These are phyloP conservation scores for Byasa hedistus DNA, from an alignment of 2,888 invertebrate genomes.

Conservation along the genomic window DNA sequence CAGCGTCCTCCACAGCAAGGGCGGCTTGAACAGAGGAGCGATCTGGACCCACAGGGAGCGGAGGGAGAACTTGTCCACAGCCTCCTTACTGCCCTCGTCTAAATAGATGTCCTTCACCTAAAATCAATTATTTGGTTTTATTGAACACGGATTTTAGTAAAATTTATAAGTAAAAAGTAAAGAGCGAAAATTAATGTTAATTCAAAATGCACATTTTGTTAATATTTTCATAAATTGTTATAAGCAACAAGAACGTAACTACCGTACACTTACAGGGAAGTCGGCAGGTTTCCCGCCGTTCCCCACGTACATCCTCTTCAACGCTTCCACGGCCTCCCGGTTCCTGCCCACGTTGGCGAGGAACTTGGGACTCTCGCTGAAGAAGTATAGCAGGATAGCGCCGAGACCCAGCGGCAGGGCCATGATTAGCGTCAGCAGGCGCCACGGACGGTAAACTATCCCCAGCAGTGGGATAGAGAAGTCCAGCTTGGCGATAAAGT, in stretches of 20 bases:
- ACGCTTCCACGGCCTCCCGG: conserved; percentile 81
- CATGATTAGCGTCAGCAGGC: conserved; percentile 68
- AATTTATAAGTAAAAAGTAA: too few species aligned
- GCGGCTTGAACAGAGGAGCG: conserved; percentile 75
- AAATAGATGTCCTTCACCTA: conserved; percentile 57
- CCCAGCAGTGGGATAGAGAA: conserved; percentile 56
- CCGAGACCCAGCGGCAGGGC: conserved; percentile 82
- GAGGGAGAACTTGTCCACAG: conserved; percentile 60
- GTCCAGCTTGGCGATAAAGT: conserved; percentile 61
- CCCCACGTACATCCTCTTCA: conserved; percentile 78
- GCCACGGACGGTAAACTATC: conserved; percentile 62
- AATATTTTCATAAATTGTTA: neutral
- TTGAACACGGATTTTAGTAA: too few species aligned
- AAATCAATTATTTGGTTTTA: conserved; percentile 2
- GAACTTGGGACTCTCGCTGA: conserved; percentile 88
- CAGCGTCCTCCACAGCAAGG: conserved; percentile 73
- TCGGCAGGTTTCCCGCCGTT: conserved; percentile 68
- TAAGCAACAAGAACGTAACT: neutral
- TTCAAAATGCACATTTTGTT: neutral
- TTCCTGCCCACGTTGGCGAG: conserved; percentile 82
- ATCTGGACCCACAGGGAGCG: conserved; percentile 78
- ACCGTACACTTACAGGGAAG: conserved; percentile 53
- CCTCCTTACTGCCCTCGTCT: conserved; percentile 56
- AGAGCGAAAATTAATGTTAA: too few species aligned
- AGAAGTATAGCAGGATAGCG: conserved; percentile 77